Percentiles rank a stretch among this genome's conserved stretches.
Evolutionary conservation across 2,113 vertebrate genomes (phyloP).

Genomic region (Melanocharis versteri): DNA sequence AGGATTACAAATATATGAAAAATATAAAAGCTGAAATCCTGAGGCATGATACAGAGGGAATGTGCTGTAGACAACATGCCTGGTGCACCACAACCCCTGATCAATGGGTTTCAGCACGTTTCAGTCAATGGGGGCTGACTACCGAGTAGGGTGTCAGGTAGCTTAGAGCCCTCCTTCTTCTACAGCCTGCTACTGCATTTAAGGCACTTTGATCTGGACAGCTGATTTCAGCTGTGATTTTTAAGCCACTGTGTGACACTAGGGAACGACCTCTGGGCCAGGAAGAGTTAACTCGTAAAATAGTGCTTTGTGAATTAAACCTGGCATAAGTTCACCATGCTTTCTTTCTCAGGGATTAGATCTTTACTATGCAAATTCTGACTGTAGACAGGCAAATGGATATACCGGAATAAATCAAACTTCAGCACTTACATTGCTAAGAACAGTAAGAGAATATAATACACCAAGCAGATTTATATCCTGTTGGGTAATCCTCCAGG

Average conservation of each 20-base stretch:
- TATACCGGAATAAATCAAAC: slow-evolving; percentile 27
- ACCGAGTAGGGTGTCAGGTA: too few relatives aligned
- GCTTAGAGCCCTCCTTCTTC: neutral
- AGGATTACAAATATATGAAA: too few relatives aligned
- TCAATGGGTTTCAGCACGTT: fast-evolving
- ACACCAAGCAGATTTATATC: slow-evolving; percentile 27
- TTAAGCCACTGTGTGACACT: neutral
- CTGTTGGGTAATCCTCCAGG: neutral
- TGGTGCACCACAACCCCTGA: neutral
- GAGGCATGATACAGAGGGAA: too few relatives aligned
- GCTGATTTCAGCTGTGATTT: neutral
- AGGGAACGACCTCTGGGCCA: neutral
- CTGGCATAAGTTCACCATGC: neutral
- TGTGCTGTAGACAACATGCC: fast-evolving
- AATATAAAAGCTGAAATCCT: too few relatives aligned
- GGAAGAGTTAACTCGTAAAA: neutral
- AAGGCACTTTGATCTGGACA: neutral
- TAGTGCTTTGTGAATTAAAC: neutral
- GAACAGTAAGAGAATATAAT: slow-evolving; percentile 39
- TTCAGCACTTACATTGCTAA: slow-evolving; percentile 39
- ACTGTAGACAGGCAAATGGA: neutral
- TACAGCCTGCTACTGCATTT: neutral
- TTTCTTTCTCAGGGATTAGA: neutral
- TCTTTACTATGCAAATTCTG: slow-evolving; percentile 27
- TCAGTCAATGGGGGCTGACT: neutral